Conservation (phyloP, 2,888 invertebrate species). For the Ophion ventricosus region DNA sequence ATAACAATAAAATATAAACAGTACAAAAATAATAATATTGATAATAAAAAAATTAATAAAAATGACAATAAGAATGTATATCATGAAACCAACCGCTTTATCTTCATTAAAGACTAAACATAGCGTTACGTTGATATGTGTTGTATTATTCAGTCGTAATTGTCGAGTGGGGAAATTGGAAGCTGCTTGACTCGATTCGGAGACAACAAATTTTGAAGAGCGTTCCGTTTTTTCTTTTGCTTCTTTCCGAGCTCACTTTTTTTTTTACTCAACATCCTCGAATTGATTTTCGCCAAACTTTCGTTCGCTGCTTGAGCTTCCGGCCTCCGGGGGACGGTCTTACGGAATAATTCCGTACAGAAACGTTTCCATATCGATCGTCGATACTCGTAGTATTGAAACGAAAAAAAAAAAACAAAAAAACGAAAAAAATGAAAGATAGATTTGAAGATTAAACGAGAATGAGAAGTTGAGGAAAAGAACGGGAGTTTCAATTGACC, state of each 20-base stretch:
- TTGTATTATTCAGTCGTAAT: constrained; percentile 78
- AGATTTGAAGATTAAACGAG: constrained; percentile 1
- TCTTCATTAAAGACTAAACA: constrained; percentile 69
- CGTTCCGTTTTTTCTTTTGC: not conserved
- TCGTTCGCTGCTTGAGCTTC: constrained; percentile 24
- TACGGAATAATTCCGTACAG: not conserved
- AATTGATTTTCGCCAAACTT: not conserved
- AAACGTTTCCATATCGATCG: not conserved
- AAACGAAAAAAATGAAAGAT: constrained; percentile 1
- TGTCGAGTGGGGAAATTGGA: constrained; percentile 71
- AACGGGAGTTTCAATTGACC: not conserved
- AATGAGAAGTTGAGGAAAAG: not conserved
- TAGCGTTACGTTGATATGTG: constrained; percentile 77
- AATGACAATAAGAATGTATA: constrained; percentile 11
- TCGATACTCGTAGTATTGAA: constrained; percentile 2
- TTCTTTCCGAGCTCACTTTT: not conserved
- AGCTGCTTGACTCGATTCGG: constrained; percentile 62
- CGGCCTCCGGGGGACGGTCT: constrained; percentile 1
- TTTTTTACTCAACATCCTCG: not conserved
- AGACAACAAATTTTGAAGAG: not conserved
- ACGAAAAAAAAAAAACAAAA: constrained; percentile 6
- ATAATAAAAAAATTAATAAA: constrained; percentile 22
- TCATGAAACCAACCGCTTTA: constrained; percentile 30
- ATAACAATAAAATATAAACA: constrained; percentile 32
- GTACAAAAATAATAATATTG: not conserved